These are phyloP conservation scores for Indicator indicator DNA, from an alignment of 2,113 vertebrate species.

Conservation along the genomic window DNA sequence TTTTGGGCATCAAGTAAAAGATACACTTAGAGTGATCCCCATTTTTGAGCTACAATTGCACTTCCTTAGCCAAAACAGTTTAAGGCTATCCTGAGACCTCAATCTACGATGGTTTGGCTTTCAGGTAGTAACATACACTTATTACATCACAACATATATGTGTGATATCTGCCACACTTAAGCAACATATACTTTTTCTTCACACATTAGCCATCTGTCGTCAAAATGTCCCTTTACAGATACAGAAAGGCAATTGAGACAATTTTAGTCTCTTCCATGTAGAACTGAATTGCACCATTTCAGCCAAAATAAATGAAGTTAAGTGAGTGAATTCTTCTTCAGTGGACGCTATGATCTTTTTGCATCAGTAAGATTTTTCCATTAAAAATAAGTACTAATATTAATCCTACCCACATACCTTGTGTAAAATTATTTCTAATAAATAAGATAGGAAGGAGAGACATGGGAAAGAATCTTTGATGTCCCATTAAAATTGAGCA, in stretches of 20 bases:
- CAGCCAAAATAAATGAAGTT: not conserved
- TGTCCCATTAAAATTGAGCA: not conserved
- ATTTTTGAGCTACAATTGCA: not conserved
- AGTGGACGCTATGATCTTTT: not conserved
- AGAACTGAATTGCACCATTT: not conserved
- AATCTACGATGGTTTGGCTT: not conserved
- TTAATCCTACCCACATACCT: not conserved
- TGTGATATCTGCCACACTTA: not conserved
- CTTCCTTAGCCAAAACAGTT: not conserved
- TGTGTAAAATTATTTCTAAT: not conserved
- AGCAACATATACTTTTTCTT: not conserved
- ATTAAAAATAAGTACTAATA: not conserved
- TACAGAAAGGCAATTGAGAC: not conserved
- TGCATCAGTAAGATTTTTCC: not conserved
- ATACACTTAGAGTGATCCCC: not conserved
- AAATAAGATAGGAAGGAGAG: not conserved
- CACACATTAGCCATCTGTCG: not conserved
- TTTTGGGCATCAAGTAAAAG: not conserved
- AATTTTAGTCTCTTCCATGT: not conserved
- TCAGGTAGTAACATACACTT: not conserved
- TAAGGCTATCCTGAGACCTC: not conserved
- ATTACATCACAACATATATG: not conserved
- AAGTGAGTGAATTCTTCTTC: not conserved
- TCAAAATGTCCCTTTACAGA: not conserved
- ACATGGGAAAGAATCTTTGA: not conserved